phyloP scores from a whole-genome alignment of 1,140 invertebrate species.

The Linepithema humile region DNA sequence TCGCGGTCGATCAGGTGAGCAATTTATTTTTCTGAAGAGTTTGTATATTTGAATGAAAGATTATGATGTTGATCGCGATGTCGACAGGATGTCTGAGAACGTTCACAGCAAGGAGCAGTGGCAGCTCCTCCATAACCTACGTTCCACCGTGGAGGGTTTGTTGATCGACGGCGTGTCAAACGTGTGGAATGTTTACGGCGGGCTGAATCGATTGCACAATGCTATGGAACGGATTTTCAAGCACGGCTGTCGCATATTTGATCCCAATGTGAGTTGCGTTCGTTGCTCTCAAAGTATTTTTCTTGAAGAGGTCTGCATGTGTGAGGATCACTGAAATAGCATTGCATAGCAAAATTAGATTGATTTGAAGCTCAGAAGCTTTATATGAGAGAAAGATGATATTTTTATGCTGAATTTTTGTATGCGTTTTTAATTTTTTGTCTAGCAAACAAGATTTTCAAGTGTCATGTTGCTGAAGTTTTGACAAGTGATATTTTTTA shows the following conservation, averaged over 20 bases:
- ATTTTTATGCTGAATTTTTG: no score
- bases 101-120: slow-evolving; percentile 70
- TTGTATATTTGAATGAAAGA: not conserved
- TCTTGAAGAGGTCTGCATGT: not conserved
- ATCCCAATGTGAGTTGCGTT: slow-evolving; percentile 83
- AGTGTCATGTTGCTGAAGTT: no score
- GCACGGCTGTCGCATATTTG: slow-evolving; percentile 85
- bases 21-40: not conserved
- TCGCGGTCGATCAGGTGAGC: not conserved
- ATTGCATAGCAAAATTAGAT: no score
- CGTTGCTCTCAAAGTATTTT: not conserved
- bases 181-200: slow-evolving; percentile 89
- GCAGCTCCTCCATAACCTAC: slow-evolving; percentile 85
- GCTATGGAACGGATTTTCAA: slow-evolving; percentile 87
- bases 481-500: no score
- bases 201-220: slow-evolving; percentile 86
- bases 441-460: no score
- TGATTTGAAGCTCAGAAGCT: no score
- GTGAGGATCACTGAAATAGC: no score
- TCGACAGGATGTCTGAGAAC: slow-evolving; percentile 70
- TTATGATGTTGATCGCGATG: not conserved
- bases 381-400: no score
- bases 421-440: no score
- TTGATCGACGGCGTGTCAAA: slow-evolving; percentile 86
- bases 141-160: slow-evolving; percentile 87